Evolutionary conservation across 2,888 invertebrate species (phyloP).

Genomic region (Blera fallax): DNA sequence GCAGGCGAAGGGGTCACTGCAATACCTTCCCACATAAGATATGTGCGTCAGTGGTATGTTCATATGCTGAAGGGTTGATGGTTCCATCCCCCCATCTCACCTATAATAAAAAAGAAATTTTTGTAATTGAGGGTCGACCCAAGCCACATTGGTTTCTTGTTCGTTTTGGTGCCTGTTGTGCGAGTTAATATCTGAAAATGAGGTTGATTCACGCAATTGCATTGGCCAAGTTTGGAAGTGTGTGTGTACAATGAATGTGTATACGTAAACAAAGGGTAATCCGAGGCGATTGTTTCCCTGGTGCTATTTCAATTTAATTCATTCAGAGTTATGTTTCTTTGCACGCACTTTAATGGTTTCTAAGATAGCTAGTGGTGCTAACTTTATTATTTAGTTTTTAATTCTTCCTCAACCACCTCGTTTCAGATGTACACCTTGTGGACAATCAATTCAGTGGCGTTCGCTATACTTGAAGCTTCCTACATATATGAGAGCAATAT

Average conservation of each 20-base stretch:
- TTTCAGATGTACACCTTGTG: neutral
- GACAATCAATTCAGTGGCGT: no score
- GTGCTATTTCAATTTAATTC: conserved; percentile 48
- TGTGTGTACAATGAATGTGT: neutral
- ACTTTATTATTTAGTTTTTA: conserved; percentile 8
- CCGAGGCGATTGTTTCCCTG: conserved; percentile 33
- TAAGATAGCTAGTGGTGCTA: conserved; percentile 26
- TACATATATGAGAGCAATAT: no score
- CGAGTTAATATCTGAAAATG: neutral
- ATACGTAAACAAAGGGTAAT: conserved; percentile 49
- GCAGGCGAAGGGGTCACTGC: neutral
- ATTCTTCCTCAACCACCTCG: neutral
- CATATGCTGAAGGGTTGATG: conserved; percentile 5
- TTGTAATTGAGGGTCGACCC: conserved; percentile 15
- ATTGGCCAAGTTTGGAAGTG: neutral
- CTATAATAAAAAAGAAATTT: neutral
- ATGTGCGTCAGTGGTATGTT: neutral
- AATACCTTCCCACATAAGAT: neutral
- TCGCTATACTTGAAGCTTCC: no score
- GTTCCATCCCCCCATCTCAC: neutral
- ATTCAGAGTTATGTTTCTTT: conserved; percentile 56
- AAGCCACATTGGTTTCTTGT: neutral
- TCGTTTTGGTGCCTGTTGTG: neutral
- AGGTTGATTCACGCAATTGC: conserved; percentile 31
- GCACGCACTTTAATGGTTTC: conserved; percentile 49